Evolutionary conservation across 2,797 vertebrate genomes (phyloP), one percentile per base, ranked within the genome.

Genomic region (Margarornis squamiger): DNA sequence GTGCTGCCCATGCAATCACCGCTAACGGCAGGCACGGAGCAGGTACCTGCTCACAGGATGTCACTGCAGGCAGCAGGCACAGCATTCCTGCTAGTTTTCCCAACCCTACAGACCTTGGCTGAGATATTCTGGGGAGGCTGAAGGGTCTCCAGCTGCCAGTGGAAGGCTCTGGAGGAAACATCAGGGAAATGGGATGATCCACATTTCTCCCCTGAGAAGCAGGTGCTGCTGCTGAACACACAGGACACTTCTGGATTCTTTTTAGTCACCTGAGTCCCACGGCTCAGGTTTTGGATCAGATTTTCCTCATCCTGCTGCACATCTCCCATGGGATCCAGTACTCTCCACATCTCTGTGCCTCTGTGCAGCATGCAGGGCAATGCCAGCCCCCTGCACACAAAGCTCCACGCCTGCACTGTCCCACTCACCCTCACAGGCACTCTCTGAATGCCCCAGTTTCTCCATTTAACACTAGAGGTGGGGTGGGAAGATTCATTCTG

Each of bases 1-100:
- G 95, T 2, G 86, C 94, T 96, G 94, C 96, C 96, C 93, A 49
- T 2, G 93, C 86, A 80, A 94, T 95, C 86, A 75, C 45, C 2
- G 1, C 27, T 19, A 9, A 36, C 0, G 29, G 70, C 14, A 59
- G 91, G 91, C 85, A 92, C 0, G 7, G 55, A 78, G 91, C 87
- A 82, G 86, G 94, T 78, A 77, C 73, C 92, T 13, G 13, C 62
- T 65, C 62, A 10, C 27, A 51, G 72, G 61, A 39, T 39, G 72
- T 45, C 86, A 55, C 32, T 2, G n/a, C n/a, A n/a, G n/a, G n/a
- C n/a, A n/a, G 14, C 49, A 62, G 62, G 34, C 49, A 41, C 57
- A 71, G 61, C 14, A 1, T 7, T 32, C 17, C 81, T 66, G 58
- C 32, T 63, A 63, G 71, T 32, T 32, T 8, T 65, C 45, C 70